Conservation (phyloP, 2,888 invertebrate genomes). For the Cordilura impudica region DNA sequence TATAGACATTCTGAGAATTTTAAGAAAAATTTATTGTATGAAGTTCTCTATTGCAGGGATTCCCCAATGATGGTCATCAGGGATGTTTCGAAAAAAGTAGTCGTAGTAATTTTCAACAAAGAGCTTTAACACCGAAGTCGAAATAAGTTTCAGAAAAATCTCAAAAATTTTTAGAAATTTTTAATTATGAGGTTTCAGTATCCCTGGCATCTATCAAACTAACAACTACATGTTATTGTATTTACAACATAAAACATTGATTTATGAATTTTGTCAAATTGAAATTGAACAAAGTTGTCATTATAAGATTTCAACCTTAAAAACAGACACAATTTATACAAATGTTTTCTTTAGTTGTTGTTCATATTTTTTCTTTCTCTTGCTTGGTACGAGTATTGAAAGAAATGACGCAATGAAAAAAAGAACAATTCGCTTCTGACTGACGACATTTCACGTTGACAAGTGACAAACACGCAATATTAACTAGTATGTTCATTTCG, state of each 20-base stretch:
- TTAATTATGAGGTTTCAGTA: too few species aligned
- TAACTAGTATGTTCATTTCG: constrained; percentile 60
- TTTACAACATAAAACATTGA: constrained; percentile 64
- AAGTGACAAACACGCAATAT: constrained; percentile 63
- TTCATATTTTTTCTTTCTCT: neutral
- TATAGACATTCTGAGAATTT: constrained; percentile 34
- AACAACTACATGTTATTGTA: too few species aligned
- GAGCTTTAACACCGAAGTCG: too few species aligned
- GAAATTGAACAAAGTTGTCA: constrained; percentile 68
- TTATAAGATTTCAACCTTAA: constrained; percentile 52
- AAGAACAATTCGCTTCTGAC: constrained; percentile 24
- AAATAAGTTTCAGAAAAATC: too few species aligned
- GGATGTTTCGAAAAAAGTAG: too few species aligned
- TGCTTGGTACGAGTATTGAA: constrained; percentile 29
- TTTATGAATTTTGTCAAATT: constrained; percentile 68
- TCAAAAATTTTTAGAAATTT: too few species aligned
- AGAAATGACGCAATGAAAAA: constrained; percentile 13
- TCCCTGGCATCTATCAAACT: too few species aligned
- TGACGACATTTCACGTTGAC: constrained; percentile 60
- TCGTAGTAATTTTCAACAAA: too few species aligned
- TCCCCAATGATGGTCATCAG: too few species aligned
- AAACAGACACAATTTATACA: constrained; percentile 46
- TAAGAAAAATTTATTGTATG: neutral
- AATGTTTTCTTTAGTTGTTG: constrained; percentile 39
- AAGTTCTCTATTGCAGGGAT: too few species aligned